Evolutionary conservation across 2,113 vertebrate genomes (phyloP).

Genomic region (Caranx ignobilis): DNA sequence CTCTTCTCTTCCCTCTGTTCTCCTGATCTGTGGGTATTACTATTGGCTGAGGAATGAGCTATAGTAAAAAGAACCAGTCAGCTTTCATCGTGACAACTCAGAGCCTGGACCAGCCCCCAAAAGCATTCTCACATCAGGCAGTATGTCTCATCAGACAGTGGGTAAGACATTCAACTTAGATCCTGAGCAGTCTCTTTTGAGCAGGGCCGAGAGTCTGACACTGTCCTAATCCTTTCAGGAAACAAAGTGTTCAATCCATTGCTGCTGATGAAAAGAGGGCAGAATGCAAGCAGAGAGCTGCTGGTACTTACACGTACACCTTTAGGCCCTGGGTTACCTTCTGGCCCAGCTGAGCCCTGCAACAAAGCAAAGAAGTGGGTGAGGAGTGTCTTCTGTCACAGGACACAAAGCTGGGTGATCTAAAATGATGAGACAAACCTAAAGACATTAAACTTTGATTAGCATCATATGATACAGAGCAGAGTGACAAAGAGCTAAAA

Average conservation of each 20-base stretch:
- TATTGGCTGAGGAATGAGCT: constrained; percentile 41
- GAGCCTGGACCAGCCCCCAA: constrained; percentile 33
- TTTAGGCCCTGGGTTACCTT: constrained; percentile 96
- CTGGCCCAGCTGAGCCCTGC: constrained; percentile 93
- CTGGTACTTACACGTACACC: constrained; percentile 92
- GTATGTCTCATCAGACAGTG: constrained; percentile 14
- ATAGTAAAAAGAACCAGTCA: constrained; percentile 30
- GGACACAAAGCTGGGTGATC: neutral
- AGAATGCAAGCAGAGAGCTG: constrained; percentile 10
- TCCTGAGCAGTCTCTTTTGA: constrained; percentile 22
- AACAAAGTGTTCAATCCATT: constrained; percentile 60
- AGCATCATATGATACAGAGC: neutral
- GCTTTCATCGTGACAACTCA: constrained; percentile 38
- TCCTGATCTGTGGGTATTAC: constrained; percentile 42
- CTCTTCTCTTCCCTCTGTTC: constrained; percentile 30
- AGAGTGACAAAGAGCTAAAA: neutral
- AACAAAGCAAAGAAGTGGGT: constrained; percentile 61
- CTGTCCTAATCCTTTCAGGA: constrained; percentile 72
- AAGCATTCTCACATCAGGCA: constrained; percentile 20
- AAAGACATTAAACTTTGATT: constrained; percentile 2
- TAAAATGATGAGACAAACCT: constrained; percentile 13
- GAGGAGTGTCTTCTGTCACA: constrained; percentile 39
- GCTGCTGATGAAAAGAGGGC: constrained; percentile 11
- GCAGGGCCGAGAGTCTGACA: constrained; percentile 40
- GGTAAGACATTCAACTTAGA: constrained; percentile 44